Evolutionary conservation across 2,888 invertebrate genomes (phyloP).

Genomic region (Drosophila dives): DNA sequence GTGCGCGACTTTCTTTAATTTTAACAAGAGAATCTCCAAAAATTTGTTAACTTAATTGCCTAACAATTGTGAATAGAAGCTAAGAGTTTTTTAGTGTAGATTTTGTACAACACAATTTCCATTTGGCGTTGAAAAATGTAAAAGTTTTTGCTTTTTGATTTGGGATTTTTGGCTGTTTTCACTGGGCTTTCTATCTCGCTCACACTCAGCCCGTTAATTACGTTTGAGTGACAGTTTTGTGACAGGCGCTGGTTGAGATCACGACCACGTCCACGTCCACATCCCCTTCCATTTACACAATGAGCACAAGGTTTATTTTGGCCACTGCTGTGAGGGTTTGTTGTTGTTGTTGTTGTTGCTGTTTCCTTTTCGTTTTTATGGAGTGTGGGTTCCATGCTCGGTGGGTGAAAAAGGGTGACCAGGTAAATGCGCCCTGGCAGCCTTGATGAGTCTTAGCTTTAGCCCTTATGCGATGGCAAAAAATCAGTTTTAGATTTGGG

Average conservation of each 20-base stretch:
- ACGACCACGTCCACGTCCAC: constrained; percentile 31
- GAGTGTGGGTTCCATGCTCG: constrained; percentile 21
- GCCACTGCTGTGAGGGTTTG: constrained; percentile 8
- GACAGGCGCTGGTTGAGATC: constrained; percentile 60
- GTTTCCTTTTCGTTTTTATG: background rate
- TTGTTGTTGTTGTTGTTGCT: background rate
- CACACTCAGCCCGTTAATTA: constrained; percentile 72
- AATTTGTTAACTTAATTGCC: constrained; percentile 62
- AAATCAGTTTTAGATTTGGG: background rate
- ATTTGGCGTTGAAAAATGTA: constrained; percentile 56
- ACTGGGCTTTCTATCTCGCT: constrained; percentile 20
- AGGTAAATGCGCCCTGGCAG: constrained; percentile 66
- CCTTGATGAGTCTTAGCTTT: constrained; percentile 19
- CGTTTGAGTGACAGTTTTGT: constrained; percentile 82
- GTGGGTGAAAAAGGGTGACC: constrained; percentile 77
- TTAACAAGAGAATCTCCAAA: constrained; percentile 44
- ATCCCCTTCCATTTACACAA: constrained; percentile 3
- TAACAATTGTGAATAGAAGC: constrained; percentile 8
- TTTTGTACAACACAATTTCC: constrained; percentile 21
- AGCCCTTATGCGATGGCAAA: constrained; percentile 26
- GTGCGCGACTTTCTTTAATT: constrained; percentile 45
- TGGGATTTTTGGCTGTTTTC: constrained; percentile 44
- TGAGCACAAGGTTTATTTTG: constrained; percentile 7
- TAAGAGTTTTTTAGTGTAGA: constrained; percentile 60
- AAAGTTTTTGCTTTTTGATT: constrained; percentile 54